Evolutionary conservation across 2,888 invertebrate species (phyloP).

Genomic region (Epiblema foenella): DNA sequence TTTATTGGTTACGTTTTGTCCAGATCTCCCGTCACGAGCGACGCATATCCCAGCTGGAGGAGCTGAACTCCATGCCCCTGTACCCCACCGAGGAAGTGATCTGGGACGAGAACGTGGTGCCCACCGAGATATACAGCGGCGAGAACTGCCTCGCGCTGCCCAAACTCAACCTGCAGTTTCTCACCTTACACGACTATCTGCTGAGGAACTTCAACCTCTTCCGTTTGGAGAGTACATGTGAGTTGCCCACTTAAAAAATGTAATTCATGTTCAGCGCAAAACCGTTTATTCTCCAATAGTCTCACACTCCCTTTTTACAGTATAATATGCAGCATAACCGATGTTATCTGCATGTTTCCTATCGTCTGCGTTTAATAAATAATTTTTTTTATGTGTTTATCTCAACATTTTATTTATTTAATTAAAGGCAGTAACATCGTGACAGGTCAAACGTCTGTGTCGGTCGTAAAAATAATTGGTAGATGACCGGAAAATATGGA

Average conservation of each 20-base stretch:
- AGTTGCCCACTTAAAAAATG: slow-evolving; percentile 64
- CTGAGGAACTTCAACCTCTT: slow-evolving; percentile 99
- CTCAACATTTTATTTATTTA: too few species aligned
- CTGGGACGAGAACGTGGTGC: slow-evolving; percentile 99
- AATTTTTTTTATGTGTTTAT: too few species aligned
- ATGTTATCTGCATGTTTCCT: too few species aligned
- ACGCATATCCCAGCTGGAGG: slow-evolving; percentile 95
- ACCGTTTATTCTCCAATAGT: background rate
- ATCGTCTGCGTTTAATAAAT: too few species aligned
- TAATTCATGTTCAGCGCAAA: background rate
- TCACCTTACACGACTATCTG: slow-evolving; percentile 99
- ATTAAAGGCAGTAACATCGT: too few species aligned
- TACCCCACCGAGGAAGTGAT: slow-evolving; percentile 99
- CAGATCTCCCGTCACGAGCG: slow-evolving; percentile 94
- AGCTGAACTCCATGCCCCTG: slow-evolving; percentile 98
- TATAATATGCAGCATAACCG: too few species aligned
- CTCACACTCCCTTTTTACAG: background rate
- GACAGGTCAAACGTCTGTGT: too few species aligned
- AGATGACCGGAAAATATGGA: too few species aligned
- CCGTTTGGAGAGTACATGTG: slow-evolving; percentile 98
- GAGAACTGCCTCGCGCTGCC: slow-evolving; percentile 98
- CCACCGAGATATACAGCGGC: slow-evolving; percentile 98
- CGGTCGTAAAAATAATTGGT: too few species aligned
- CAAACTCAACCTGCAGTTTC: slow-evolving; percentile 98
- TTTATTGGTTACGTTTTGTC: background rate